These are phyloP conservation scores for Montipora efflorescens DNA, from an alignment of 64 coral and sea anemone species.

Conservation along the genomic window DNA sequence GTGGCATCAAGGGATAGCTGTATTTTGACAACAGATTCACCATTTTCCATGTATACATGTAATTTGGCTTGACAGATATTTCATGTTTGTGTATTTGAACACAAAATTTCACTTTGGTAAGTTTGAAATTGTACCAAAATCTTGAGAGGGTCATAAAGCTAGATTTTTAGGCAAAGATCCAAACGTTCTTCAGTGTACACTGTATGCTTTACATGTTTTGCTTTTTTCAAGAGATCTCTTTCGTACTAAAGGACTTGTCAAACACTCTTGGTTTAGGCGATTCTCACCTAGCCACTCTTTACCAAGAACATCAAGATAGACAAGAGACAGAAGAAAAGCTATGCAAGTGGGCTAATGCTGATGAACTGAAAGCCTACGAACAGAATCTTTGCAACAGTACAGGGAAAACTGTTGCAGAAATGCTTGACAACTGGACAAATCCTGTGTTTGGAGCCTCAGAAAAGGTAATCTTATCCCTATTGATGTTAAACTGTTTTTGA, in stretches of 20 bases:
- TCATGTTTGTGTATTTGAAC: no score
- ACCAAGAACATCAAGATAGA: constrained; percentile 7
- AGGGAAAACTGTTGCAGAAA: constrained; percentile 7
- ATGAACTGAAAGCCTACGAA: constrained; percentile 26
- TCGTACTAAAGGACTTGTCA: not conserved
- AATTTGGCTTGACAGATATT: no score
- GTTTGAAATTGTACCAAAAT: no score
- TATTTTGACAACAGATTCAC: no score
- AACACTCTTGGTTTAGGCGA: not conserved
- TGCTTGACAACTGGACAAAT: constrained; percentile 70
- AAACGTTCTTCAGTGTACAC: no score
- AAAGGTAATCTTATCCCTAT: constrained; percentile 19
- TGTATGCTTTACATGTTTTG: no score
- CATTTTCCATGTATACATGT: no score
- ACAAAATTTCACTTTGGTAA: no score
- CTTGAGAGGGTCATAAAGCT: accelerated
- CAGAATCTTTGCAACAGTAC: not conserved
- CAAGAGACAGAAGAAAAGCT: constrained; percentile 30
- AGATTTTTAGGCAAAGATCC: no score
- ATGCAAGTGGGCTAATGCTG: constrained; percentile 20
- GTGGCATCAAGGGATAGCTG: no score
- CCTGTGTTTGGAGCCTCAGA: constrained; percentile 71
- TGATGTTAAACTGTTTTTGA: not conserved
- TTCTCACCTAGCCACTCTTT: constrained; percentile 7
- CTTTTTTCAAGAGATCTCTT: no score